These are phyloP conservation scores for Pipra filicauda DNA, from an alignment of 2,113 vertebrate genomes.

Conservation along the genomic window DNA sequence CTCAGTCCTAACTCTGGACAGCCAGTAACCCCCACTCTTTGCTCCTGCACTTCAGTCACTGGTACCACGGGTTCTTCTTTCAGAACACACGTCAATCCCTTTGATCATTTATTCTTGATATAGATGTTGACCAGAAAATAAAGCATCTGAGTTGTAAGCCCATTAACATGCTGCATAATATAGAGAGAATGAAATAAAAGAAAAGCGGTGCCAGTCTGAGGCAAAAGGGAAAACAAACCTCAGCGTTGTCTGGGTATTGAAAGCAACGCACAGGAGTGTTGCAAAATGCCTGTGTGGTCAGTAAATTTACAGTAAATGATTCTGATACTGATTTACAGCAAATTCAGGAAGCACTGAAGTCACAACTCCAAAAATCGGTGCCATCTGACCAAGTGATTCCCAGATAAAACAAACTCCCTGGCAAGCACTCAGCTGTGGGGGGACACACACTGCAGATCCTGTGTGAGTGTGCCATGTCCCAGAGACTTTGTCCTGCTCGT, in stretches of 20 bases:
- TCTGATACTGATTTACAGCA: not conserved
- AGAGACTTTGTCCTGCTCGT: not conserved
- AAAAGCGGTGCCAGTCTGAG: not conserved
- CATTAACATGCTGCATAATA: not conserved
- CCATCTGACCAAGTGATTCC: not conserved
- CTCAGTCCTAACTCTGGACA: not conserved
- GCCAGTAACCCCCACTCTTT: not conserved
- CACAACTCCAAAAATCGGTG: not conserved
- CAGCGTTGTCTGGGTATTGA: not conserved
- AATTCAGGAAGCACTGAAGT: not conserved
- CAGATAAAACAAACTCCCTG: not conserved
- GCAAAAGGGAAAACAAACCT: not conserved
- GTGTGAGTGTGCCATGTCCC: not conserved
- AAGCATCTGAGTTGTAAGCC: not conserved
- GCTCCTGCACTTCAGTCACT: not conserved
- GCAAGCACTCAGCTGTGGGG: not conserved
- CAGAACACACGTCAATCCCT: not conserved
- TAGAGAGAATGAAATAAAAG: not conserved
- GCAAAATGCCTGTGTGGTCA: not conserved
- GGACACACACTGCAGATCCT: not conserved
- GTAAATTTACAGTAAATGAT: not conserved
- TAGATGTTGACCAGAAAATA: not conserved
- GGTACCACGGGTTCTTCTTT: not conserved
- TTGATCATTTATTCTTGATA: not conserved
- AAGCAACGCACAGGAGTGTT: not conserved